phyloP scores from a whole-genome alignment of 2,888 invertebrate species.

The Tenthredo amoena region DNA sequence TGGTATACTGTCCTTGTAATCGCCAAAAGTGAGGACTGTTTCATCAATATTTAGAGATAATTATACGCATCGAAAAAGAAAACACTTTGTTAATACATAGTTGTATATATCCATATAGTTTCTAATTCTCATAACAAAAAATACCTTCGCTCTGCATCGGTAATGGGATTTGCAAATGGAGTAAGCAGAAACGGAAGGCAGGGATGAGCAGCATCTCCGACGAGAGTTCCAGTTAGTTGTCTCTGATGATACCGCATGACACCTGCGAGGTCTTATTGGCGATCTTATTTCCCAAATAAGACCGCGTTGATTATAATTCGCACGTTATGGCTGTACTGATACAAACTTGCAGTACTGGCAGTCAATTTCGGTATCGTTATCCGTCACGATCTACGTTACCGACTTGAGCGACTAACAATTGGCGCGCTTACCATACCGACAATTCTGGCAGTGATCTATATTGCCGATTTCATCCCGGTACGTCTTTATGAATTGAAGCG shows the following conservation, averaged over 20 bases:
- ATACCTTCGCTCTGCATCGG: slow-evolving; percentile 54
- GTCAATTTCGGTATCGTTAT: too few species aligned
- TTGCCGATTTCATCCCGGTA: background rate
- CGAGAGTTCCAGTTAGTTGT: slow-evolving; percentile 55
- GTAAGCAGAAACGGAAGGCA: slow-evolving; percentile 58
- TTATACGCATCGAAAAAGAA: background rate
- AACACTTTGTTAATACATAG: background rate
- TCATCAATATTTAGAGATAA: too few species aligned
- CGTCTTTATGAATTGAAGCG: background rate
- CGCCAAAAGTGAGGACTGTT: too few species aligned
- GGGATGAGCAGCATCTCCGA: slow-evolving; percentile 59
- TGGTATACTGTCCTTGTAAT: too few species aligned
- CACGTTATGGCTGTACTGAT: too few species aligned
- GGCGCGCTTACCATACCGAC: background rate
- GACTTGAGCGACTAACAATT: background rate
- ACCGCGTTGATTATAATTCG: background rate
- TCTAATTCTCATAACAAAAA: background rate
- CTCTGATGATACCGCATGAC: slow-evolving; percentile 49
- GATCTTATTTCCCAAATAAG: background rate
- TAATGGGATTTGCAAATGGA: slow-evolving; percentile 55
- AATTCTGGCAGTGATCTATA: background rate
- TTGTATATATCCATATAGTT: background rate
- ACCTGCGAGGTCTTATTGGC: background rate
- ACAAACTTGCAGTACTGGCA: too few species aligned
- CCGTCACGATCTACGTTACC: background rate